phyloP scores from a whole-genome alignment of 2,797 vertebrate species.

The Gymnothorax javanicus region DNA sequence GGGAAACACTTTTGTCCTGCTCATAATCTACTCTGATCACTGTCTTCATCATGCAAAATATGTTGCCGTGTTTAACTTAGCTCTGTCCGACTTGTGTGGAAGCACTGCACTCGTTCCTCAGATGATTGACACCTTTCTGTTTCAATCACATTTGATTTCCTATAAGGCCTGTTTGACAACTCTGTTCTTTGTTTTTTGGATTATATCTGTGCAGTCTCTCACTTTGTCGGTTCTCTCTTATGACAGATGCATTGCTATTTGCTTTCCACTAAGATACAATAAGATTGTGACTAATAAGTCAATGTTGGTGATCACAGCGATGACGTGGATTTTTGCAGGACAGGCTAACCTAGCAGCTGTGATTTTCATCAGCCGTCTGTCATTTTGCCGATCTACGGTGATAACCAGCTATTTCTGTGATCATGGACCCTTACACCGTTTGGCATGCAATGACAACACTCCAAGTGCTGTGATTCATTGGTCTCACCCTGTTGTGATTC shows the following conservation, averaged over 20 bases:
- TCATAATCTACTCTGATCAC: slow-evolving; percentile 51
- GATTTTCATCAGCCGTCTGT: slow-evolving; percentile 52
- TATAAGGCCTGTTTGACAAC: slow-evolving; percentile 35
- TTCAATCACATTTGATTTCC: slow-evolving; percentile 30
- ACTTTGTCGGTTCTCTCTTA: slow-evolving; percentile 55
- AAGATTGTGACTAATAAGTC: neutral
- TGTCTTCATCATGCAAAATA: slow-evolving; percentile 61
- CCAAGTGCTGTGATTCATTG: neutral
- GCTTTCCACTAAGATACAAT: slow-evolving; percentile 45
- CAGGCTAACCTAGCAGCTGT: neutral
- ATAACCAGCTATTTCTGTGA: neutral
- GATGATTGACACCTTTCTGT: slow-evolving; percentile 37
- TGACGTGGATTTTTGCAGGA: neutral
- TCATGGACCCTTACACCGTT: neutral
- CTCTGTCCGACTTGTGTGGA: slow-evolving; percentile 57
- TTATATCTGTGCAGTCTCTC: slow-evolving; percentile 54
- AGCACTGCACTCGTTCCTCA: slow-evolving; percentile 62
- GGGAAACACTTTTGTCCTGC: slow-evolving; percentile 58
- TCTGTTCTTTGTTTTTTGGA: slow-evolving; percentile 49
- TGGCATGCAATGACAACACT: neutral
- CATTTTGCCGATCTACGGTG: slow-evolving; percentile 58
- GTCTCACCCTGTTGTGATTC: neutral
- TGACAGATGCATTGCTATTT: slow-evolving; percentile 64
- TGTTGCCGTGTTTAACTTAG: slow-evolving; percentile 60
- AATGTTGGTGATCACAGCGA: neutral